phyloP scores from a whole-genome alignment of 64 coral and sea anemone species.

The Montipora cactus region DNA sequence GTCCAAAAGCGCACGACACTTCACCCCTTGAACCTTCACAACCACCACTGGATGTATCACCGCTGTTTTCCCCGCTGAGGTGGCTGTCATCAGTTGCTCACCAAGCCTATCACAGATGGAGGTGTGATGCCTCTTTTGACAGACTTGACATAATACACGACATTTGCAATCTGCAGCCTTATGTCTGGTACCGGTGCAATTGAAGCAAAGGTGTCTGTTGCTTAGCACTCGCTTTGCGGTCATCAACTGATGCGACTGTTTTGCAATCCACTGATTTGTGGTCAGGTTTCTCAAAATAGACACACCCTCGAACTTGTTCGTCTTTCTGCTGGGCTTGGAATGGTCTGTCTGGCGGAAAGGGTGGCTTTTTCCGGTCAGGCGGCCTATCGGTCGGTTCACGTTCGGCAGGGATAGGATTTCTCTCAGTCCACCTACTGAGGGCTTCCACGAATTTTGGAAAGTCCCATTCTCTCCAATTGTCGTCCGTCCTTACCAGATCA shows the following conservation, averaged over 20 bases:
- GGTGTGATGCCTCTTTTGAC: constrained; percentile 33
- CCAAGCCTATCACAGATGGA: constrained; percentile 19
- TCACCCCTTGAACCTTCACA: constrained; percentile 30
- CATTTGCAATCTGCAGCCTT: constrained; percentile 41
- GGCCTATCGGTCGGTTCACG: background rate
- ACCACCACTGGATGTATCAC: constrained; percentile 48
- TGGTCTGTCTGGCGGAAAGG: background rate
- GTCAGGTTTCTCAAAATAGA: constrained; percentile 46
- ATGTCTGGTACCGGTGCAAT: constrained; percentile 52
- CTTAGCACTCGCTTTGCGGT: constrained; percentile 58
- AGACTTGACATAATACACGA: constrained; percentile 42
- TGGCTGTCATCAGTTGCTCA: constrained; percentile 57
- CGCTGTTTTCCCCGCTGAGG: background rate
- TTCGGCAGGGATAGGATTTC: constrained; percentile 50
- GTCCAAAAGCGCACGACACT: constrained; percentile 60
- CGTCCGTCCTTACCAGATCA: constrained; percentile 55
- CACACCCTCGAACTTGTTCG: constrained; percentile 3
- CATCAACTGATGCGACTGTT: background rate
- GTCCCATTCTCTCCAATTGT: constrained; percentile 54
- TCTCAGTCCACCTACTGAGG: constrained; percentile 58
- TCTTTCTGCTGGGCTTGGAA: constrained; percentile 34
- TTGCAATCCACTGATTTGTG: constrained; percentile 73
- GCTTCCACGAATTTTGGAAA: constrained; percentile 51
- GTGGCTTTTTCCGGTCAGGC: background rate
- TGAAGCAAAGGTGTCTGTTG: constrained; percentile 28